A percentile compares a stretch with the other conserved stretches of the same genome.
Conservation (phyloP, 2,888 invertebrate genomes). For the Standfussiana lucernea region DNA sequence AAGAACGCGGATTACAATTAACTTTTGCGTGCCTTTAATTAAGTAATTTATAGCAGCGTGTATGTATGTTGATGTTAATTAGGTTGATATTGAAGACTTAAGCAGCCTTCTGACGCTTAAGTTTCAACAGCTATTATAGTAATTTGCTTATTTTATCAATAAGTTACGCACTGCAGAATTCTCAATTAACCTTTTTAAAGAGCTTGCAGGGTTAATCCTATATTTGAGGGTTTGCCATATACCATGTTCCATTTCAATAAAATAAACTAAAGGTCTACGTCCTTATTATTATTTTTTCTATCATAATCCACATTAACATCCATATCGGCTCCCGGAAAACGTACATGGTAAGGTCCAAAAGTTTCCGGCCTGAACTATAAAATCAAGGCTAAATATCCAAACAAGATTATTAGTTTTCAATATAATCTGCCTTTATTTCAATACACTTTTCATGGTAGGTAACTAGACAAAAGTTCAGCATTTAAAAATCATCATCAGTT, state of each 20-base stretch:
- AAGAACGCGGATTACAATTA: constrained; percentile 50
- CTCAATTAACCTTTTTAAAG: background rate
- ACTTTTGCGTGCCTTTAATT: constrained; percentile 46
- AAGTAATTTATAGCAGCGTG: constrained; percentile 15
- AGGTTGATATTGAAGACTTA: constrained; percentile 20
- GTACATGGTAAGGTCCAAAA: background rate
- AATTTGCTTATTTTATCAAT: constrained; percentile 1
- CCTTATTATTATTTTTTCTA: background rate
- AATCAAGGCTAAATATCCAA: no score
- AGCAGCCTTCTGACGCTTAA: constrained; percentile 14
- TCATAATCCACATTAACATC: constrained; percentile 50
- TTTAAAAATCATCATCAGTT: no score
- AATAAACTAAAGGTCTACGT: background rate
- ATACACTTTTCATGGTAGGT: no score
- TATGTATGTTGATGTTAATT: constrained; percentile 6
- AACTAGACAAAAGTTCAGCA: no score
- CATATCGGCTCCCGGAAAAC: constrained; percentile 76
- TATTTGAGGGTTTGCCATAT: background rate
- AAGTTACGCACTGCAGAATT: constrained; percentile 16
- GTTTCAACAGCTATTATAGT: constrained; percentile 31
- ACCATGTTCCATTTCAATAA: background rate
- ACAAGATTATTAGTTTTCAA: no score
- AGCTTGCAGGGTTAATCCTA: background rate
- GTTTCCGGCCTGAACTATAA: no score
- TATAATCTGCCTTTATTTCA: no score